Percentiles rank a stretch among this genome's conserved stretches.
Evolutionary conservation across 2,888 invertebrate species (phyloP).

Genomic region (Agrotis exclamationis): DNA sequence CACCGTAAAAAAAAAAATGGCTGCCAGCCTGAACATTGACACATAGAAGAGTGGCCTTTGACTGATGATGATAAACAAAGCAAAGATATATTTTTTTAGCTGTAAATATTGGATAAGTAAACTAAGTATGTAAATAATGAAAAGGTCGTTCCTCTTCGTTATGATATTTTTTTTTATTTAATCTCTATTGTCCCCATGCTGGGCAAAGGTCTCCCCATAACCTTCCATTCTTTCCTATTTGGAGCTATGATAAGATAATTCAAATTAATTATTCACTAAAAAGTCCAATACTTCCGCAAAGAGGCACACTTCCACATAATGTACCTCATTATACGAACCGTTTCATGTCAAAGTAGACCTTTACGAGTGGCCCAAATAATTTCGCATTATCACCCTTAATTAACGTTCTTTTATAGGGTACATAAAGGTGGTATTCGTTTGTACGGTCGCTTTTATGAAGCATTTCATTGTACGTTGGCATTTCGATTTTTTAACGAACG

Average conservation of each 20-base stretch:
- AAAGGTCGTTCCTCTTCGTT: background rate
- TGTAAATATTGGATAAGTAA: background rate
- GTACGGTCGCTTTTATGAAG: conserved; percentile 44
- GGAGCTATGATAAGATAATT: background rate
- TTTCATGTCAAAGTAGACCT: conserved; percentile 38
- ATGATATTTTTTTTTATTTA: too few species aligned
- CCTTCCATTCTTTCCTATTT: too few species aligned
- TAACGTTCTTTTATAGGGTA: conserved; percentile 53
- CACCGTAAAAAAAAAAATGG: too few species aligned
- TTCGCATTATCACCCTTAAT: conserved; percentile 60
- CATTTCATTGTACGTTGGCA: conserved; percentile 49
- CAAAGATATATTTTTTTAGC: background rate
- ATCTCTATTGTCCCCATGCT: too few species aligned
- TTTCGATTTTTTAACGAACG: conserved; percentile 54
- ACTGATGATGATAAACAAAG: background rate
- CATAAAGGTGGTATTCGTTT: conserved; percentile 56
- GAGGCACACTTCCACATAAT: conserved; percentile 30
- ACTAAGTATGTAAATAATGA: background rate
- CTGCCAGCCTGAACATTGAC: too few species aligned
- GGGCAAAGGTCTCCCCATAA: too few species aligned
- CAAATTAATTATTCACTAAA: conserved; percentile 14
- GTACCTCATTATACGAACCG: conserved; percentile 27
- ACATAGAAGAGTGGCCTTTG: too few species aligned
- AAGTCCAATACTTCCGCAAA: conserved; percentile 14
- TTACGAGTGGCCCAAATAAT: conserved; percentile 51